Evolutionary conservation across 2,888 invertebrate genomes (phyloP).

Genomic region (Trilocha varians): DNA sequence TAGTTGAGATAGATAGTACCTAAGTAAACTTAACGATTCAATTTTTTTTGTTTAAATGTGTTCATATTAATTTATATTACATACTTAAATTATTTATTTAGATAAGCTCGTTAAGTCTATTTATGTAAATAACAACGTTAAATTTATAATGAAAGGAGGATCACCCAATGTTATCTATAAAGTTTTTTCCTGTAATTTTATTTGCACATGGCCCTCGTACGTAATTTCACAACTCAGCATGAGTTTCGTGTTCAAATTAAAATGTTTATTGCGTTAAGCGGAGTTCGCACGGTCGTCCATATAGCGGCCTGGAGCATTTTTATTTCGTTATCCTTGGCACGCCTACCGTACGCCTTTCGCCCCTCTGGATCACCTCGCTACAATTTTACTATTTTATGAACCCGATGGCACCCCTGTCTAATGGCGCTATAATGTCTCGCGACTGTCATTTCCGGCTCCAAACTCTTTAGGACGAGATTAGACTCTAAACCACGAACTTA

Average conservation of each 20-base stretch:
- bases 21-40: too few relatives aligned
- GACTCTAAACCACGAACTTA: slow-evolving; percentile 31
- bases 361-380: slow-evolving; percentile 30
- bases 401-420: slow-evolving; percentile 56
- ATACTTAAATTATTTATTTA: too few relatives aligned
- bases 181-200: slow-evolving; percentile 49
- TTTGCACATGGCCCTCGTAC: slow-evolving; percentile 47
- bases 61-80: too few relatives aligned
- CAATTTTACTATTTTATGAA: slow-evolving; percentile 54
- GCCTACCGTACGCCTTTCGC: slow-evolving; percentile 39
- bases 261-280: slow-evolving; percentile 71
- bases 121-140: too few relatives aligned
- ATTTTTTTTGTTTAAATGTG: too few relatives aligned
- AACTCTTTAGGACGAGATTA: slow-evolving; percentile 14
- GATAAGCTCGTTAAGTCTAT: too few relatives aligned
- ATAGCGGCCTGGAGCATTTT: slow-evolving; percentile 54
- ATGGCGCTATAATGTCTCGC: slow-evolving; percentile 57
- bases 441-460: slow-evolving; percentile 53
- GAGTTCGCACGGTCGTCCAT: slow-evolving; percentile 63
- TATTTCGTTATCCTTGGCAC: slow-evolving; percentile 64
- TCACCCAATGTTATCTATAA: background rate
- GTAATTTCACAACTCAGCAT: slow-evolving; percentile 69
- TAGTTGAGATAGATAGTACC: too few relatives aligned
- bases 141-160: too few relatives aligned
- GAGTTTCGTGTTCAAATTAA: slow-evolving; percentile 71